Percentiles rank a stretch among this genome's conserved stretches.
Conservation (phyloP, 2,797 vertebrate species). For the Clamator glandarius region DNA sequence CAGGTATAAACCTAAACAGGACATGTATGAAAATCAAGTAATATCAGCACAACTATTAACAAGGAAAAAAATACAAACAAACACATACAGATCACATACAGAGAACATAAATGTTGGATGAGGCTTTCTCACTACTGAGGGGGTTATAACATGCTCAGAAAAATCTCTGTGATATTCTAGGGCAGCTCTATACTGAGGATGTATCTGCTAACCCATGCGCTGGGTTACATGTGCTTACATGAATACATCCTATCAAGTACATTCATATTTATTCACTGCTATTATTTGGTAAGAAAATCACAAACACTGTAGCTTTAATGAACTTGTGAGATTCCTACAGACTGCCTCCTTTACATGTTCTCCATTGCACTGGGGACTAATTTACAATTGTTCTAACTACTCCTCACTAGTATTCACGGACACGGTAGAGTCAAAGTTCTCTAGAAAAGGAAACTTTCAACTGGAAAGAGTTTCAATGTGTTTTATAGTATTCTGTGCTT, state of each 20-base stretch:
- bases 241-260: not conserved
- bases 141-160: not conserved
- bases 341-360: not conserved
- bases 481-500: not conserved
- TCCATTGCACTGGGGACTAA: not conserved
- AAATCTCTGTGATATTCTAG: not conserved
- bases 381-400: not conserved
- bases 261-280: not conserved
- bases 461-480: not conserved
- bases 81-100: rapidly evolving
- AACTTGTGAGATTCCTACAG: not conserved
- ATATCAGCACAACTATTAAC: not conserved
- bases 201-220: too few species aligned
- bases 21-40: not conserved
- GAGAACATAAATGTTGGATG: not conserved
- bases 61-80: not conserved
- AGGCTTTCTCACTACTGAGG: not conserved
- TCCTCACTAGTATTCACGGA: not conserved
- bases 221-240: not conserved
- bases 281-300: not conserved
- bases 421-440: not conserved
- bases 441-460: not conserved
- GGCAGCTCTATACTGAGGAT: not conserved
- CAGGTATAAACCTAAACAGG: rapidly evolving
- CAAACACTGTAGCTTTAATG: not conserved